Conservation (phyloP, 2,888 invertebrate species). For the Dryocosmus kuriphilus region DNA sequence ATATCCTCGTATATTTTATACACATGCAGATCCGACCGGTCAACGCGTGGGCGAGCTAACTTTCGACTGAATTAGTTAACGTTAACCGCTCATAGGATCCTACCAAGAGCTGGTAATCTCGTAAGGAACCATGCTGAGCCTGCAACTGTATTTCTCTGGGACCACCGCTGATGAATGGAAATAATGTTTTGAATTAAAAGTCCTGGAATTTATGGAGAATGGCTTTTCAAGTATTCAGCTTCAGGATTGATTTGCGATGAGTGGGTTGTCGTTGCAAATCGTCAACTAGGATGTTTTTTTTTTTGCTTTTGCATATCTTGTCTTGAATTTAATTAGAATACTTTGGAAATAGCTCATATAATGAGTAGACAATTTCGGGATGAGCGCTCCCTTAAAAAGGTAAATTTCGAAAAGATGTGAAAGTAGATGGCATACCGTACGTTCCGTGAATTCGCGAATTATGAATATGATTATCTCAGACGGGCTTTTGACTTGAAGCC, state of each 20-base stretch:
- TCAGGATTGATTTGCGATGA: conserved; percentile 10
- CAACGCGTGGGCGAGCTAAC: conserved; percentile 53
- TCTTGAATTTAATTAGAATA: background rate
- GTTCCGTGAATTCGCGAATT: conserved; percentile 73
- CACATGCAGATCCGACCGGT: conserved; percentile 47
- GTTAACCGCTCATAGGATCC: conserved; percentile 51
- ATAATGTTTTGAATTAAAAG: conserved; percentile 17
- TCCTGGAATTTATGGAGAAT: conserved; percentile 3
- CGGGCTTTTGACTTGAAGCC: conserved; percentile 70
- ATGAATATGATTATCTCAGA: conserved; percentile 74
- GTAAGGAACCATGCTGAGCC: conserved; percentile 35
- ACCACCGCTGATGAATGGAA: conserved; percentile 33
- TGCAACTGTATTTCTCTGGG: conserved; percentile 32
- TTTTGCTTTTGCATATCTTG: background rate
- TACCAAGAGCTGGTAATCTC: conserved; percentile 36
- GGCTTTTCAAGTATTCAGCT: background rate
- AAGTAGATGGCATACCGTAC: conserved; percentile 55
- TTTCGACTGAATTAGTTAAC: conserved; percentile 55
- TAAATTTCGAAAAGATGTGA: conserved; percentile 48
- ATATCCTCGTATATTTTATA: conserved; percentile 44
- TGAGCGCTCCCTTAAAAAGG: conserved; percentile 45
- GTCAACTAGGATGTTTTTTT: background rate
- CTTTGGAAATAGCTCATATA: background rate
- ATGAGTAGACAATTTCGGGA: conserved; percentile 18
- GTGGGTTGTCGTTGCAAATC: conserved; percentile 23